Conservation (phyloP, 2,888 invertebrate genomes). For the Hydraecia micacea region DNA sequence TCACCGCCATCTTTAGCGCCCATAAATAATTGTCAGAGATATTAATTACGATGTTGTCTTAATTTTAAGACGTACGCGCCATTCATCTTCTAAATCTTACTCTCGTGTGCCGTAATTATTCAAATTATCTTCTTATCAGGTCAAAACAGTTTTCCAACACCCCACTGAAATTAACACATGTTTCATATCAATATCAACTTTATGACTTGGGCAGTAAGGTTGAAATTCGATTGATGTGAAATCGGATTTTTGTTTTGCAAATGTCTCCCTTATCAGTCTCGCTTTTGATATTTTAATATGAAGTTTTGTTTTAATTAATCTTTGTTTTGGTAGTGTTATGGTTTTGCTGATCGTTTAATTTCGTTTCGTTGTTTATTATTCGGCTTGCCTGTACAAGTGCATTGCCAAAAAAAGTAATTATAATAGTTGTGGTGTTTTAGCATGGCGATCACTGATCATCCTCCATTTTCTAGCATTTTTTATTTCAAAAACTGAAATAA, state of each 20-base stretch:
- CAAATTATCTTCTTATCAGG: conserved; percentile 86
- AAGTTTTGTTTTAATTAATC: conserved; percentile 72
- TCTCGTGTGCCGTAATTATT: conserved; percentile 84
- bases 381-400: background rate
- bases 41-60: conserved; percentile 70
- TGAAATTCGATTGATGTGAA: conserved; percentile 43
- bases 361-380: conserved; percentile 37
- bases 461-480: too few species aligned
- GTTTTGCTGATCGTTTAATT: conserved; percentile 37
- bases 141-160: conserved; percentile 82
- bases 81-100: conserved; percentile 85
- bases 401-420: background rate
- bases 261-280: conserved; percentile 70
- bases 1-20: conserved; percentile 36
- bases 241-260: conserved; percentile 59
- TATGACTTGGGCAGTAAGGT: conserved; percentile 56
- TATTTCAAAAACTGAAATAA: too few species aligned
- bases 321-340: conserved; percentile 69
- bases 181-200: conserved; percentile 54
- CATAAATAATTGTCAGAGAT: conserved; percentile 68
- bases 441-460: too few species aligned
- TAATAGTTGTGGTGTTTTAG: too few species aligned
- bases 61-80: conserved; percentile 73
- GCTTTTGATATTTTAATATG: conserved; percentile 74
- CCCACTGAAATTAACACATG: conserved; percentile 65